Conservation (phyloP, 1,140 invertebrate species). For the Drosophila repletoides region DNA sequence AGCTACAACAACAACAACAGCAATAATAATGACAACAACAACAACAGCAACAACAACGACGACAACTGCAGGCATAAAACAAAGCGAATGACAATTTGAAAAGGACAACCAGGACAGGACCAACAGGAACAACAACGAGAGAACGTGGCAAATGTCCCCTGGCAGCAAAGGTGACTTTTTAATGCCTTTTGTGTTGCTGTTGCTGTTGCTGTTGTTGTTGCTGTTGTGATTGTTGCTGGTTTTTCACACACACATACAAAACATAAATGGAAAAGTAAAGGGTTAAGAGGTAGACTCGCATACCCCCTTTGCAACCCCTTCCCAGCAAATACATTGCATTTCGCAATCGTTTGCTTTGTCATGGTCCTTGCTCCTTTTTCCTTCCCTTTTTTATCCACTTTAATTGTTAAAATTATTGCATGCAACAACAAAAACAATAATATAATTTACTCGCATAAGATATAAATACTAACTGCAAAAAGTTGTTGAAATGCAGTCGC, state of each 20-base stretch:
- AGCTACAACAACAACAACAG: slow-evolving; percentile 41
- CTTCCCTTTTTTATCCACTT: slow-evolving; percentile 46
- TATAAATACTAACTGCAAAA: slow-evolving; percentile 27
- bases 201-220: slow-evolving; percentile 23
- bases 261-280: slow-evolving; percentile 40
- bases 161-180: slow-evolving; percentile 74
- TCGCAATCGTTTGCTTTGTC: slow-evolving; percentile 37
- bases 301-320: slow-evolving; percentile 16
- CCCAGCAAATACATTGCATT: not conserved
- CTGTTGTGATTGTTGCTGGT: slow-evolving; percentile 72
- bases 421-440: slow-evolving; percentile 27
- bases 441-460: slow-evolving; percentile 3
- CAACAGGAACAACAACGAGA: no score
- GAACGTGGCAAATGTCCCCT: slow-evolving; percentile 33
- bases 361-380: slow-evolving; percentile 32
- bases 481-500: slow-evolving; percentile 33
- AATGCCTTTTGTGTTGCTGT: slow-evolving; percentile 60
- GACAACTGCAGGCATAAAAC: slow-evolving; percentile 70
- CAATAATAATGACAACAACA: slow-evolving; percentile 33
- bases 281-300: slow-evolving; percentile 20
- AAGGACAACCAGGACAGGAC: slow-evolving; percentile 56
- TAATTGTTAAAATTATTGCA: slow-evolving; percentile 72
- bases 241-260: slow-evolving; percentile 49
- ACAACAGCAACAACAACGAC: slow-evolving; percentile 40
- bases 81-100: slow-evolving; percentile 74